Base-by-base conservation (phyloP, 2,888 invertebrate species). In the Electrophaes corylata region DNA sequence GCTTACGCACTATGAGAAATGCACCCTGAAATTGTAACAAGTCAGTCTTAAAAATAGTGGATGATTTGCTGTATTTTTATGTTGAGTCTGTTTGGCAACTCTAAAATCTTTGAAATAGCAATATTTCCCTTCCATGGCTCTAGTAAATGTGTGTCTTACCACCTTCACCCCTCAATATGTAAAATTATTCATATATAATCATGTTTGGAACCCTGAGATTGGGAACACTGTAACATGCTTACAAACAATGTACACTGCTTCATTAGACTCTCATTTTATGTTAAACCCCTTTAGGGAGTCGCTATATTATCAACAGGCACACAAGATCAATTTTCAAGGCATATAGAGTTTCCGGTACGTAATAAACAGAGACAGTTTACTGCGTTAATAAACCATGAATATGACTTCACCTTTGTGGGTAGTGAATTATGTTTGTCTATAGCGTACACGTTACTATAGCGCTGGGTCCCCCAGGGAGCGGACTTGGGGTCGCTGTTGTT, bases 371-470 rank as follows among this genome's bases (percentile, higher is more conserved):
- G 41, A 63, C 61, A 61, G 47, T 66, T 66, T 62, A 64, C 61
- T 53, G 57, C 46, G 48, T 55, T 67, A 68, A 68, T 67, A 70
- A 66, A 64, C 69, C 59, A 60, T 67, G 62, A 63, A 66, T 62
- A 62, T 65, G 46, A 48, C 29, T 46, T 33, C 57, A 64, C 63
- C 68, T 66, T 69, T 67, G 66, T 70, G 56, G 55, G 26, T 57
- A 43, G 61, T 67, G 66, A 65, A 57, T 66, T 64, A 68, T 65
- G 58, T 51, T 57, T 51, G 50, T 60, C 43, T 48, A 29, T 29
- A 29, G 6, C 26, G 26, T 10, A 2, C 10, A 29, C 10, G 26
- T 29, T 29, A 10, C n/a, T n/a, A n/a, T n/a, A n/a, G n/a, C n/a
- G n/a, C n/a, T n/a, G n/a, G n/a, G n/a, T 10, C 10, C 57, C 39